These are phyloP conservation scores for Diplodus sargus DNA, from an alignment of 2,797 vertebrate genomes.

Conservation along the genomic window DNA sequence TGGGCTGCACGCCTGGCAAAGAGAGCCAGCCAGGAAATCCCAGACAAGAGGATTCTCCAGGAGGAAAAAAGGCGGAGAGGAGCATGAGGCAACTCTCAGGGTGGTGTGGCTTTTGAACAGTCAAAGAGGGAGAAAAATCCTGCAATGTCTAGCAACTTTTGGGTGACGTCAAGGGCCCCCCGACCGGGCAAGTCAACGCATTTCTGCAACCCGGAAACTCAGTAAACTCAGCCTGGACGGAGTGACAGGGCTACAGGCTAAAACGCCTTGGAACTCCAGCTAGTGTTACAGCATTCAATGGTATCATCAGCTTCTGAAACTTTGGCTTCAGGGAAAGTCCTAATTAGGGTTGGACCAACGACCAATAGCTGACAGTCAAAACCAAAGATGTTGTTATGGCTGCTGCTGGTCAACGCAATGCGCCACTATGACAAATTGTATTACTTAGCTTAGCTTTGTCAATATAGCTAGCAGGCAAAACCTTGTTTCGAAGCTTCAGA, in stretches of 20 bases:
- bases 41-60: constrained; percentile 51
- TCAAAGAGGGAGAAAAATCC: constrained; percentile 15
- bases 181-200: not conserved
- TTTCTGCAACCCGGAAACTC: not conserved
- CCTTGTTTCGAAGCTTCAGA: too few species aligned
- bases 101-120: constrained; percentile 10
- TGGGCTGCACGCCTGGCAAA: constrained; percentile 31
- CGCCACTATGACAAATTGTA: too few species aligned
- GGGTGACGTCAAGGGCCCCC: not conserved
- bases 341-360: too few species aligned
- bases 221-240: not conserved
- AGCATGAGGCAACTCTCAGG: constrained; percentile 21
- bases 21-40: constrained; percentile 55
- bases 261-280: not conserved
- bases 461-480: too few species aligned
- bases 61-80: constrained; percentile 33
- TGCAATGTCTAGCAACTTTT: not conserved
- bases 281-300: too few species aligned
- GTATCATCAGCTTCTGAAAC: too few species aligned
- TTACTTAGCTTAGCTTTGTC: too few species aligned
- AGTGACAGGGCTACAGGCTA: not conserved
- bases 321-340: too few species aligned
- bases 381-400: too few species aligned
- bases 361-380: too few species aligned
- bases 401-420: too few species aligned